A percentile compares a stretch with the other conserved stretches of the same genome.
Conservation (phyloP, 2,797 vertebrate species). For the Harpagifer antarcticus region DNA sequence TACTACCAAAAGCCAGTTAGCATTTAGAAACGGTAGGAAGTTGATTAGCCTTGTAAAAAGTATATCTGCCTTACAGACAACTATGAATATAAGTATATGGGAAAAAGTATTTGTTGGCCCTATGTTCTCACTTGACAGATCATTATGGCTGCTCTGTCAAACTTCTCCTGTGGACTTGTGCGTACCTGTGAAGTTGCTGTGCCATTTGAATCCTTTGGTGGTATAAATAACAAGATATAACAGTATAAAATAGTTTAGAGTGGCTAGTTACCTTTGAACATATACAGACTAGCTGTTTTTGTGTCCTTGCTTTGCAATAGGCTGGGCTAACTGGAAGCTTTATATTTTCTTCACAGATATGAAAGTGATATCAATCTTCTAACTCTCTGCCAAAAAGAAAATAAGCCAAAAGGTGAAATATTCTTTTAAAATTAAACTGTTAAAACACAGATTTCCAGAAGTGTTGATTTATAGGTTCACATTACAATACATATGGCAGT, state of each 20-base stretch:
- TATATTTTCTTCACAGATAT: neutral
- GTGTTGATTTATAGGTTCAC: neutral
- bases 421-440: neutral
- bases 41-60: neutral
- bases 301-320: neutral
- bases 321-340: neutral
- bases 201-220: neutral
- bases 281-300: neutral
- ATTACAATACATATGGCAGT: constrained; percentile 3
- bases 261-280: neutral
- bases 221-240: neutral
- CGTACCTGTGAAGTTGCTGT: neutral
- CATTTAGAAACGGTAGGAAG: neutral
- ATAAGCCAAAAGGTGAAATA: neutral
- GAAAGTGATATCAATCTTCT: neutral
- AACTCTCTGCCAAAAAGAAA: neutral
- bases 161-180: neutral
- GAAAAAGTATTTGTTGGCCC: neutral
- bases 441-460: constrained; percentile 1
- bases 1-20: neutral
- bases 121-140: neutral
- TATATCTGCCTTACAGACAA: neutral
- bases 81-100: neutral
- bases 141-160: neutral
- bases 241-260: neutral